phyloP scores from a whole-genome alignment of 2,888 invertebrate genomes.

The Drosophila testacea region DNA sequence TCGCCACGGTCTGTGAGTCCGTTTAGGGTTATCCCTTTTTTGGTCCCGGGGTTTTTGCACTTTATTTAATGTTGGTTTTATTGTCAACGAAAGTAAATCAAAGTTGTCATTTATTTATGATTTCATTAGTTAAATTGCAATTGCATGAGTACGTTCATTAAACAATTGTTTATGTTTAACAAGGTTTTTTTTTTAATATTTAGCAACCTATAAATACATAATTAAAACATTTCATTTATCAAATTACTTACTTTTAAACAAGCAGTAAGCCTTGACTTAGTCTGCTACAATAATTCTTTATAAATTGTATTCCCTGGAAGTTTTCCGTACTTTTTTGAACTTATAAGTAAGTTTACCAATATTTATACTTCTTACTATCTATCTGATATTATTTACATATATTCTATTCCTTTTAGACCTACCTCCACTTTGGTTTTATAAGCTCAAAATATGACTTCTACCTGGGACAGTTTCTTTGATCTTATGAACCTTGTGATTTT shows the following conservation, averaged over 20 bases:
- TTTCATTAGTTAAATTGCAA: slow-evolving; percentile 68
- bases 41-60: slow-evolving; percentile 47
- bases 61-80: slow-evolving; percentile 69
- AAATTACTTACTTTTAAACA: neutral
- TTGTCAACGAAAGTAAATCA: slow-evolving; percentile 71
- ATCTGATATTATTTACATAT: neutral
- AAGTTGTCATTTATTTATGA: slow-evolving; percentile 68
- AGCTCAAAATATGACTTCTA: slow-evolving; percentile 1
- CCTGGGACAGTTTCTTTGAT: neutral
- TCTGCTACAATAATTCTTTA: neutral
- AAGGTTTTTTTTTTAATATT: too few species aligned
- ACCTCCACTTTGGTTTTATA: neutral
- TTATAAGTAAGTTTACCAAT: slow-evolving; percentile 1
- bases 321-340: neutral
- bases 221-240: neutral
- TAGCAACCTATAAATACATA: neutral
- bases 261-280: slow-evolving; percentile 1
- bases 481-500: neutral
- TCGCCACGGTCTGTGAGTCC: slow-evolving; percentile 38
- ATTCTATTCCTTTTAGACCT: neutral
- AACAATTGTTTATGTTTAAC: neutral
- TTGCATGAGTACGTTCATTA: slow-evolving; percentile 1
- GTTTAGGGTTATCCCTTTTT: slow-evolving; percentile 47
- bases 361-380: neutral
- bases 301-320: neutral